Evolutionary conservation across 2,113 vertebrate species (phyloP), one percentile per base, ranked within the genome.

Genomic region (Trochalopteron elliotii): DNA sequence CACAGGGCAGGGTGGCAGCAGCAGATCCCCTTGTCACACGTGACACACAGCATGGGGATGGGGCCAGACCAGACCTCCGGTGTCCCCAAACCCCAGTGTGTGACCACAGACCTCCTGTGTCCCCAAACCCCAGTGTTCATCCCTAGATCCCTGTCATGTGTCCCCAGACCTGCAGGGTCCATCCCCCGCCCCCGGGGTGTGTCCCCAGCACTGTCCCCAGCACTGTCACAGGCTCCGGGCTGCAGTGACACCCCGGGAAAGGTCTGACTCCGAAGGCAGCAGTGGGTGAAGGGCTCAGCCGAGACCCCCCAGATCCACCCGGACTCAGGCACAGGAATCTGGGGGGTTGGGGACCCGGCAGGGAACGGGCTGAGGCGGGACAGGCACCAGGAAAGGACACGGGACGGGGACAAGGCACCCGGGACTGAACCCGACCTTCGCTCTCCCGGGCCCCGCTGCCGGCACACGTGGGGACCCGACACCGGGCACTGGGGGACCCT

Each of bases 21-120:
- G 47, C 0, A 23, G 21, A 1, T 27, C 30, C 55, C 23, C 49
- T 1, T 0, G 0, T 4, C 11, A 1, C 24, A 8, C 1, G n/a
- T 1, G 47, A 22, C 42, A 42, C 40, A 5, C 8, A 5, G 60
- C 33, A 28, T 2, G 0, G 74, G 55, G 67, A 25, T 1, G 10
- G 65, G 7, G 27, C 25, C 55, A 8, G 14, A 9, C 11, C 56
- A 9, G 28, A 15, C 2, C 55, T 1, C 15, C 2, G 1, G 24
- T 6, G 9, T 13, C 27, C 20, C n/a, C 61, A 75, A 1, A 13
- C 3, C 33, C 15, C 27, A 4, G 47, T 23, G 47, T 47, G 21
- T 23, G 47, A 47, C 10, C 27, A 17, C 71, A 33, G 18, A 31
- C 15, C 37, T 1, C 31, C 11, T 2, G 42, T 1, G 10, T 6